Evolutionary conservation across 1,140 invertebrate genomes (phyloP).

Genomic region (Meloidogyne floridensis): DNA sequence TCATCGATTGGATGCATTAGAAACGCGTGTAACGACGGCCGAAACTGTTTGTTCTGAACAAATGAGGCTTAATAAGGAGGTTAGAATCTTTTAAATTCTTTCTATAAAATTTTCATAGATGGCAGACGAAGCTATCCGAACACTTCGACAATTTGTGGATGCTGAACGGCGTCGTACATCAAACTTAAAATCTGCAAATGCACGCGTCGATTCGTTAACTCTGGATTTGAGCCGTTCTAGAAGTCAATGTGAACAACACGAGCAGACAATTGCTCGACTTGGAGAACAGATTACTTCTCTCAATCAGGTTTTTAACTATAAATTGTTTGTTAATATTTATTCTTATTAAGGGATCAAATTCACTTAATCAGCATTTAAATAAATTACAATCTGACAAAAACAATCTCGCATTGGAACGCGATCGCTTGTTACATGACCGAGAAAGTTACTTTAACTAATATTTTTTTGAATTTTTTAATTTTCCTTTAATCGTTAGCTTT

Average conservation of each 20-base stretch:
- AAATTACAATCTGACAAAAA: constrained; percentile 19
- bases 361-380: constrained; percentile 16
- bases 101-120: neutral
- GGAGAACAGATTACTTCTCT: constrained; percentile 12
- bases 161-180: constrained; percentile 7
- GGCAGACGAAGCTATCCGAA: constrained; percentile 17
- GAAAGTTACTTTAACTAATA: constrained; percentile 15
- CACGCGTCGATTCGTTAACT: constrained; percentile 15
- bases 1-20: constrained; percentile 25
- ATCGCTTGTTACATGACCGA: constrained; percentile 14
- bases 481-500: neutral
- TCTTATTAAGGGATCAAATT: constrained; percentile 16
- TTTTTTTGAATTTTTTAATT: neutral
- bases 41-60: constrained; percentile 28
- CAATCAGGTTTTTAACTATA: constrained; percentile 10
- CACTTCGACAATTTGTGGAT: constrained; percentile 22
- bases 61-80: constrained; percentile 23
- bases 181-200: constrained; percentile 9
- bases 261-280: constrained; percentile 23
- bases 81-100: neutral
- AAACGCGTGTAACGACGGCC: constrained; percentile 24
- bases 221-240: constrained; percentile 20
- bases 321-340: neutral
- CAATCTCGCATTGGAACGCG: constrained; percentile 9
- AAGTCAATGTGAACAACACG: constrained; percentile 25